A percentile compares a stretch with the other conserved stretches of the same genome.
Evolutionary conservation across 2,888 invertebrate genomes (phyloP).

Genomic region (Malthinus flaveolus): DNA sequence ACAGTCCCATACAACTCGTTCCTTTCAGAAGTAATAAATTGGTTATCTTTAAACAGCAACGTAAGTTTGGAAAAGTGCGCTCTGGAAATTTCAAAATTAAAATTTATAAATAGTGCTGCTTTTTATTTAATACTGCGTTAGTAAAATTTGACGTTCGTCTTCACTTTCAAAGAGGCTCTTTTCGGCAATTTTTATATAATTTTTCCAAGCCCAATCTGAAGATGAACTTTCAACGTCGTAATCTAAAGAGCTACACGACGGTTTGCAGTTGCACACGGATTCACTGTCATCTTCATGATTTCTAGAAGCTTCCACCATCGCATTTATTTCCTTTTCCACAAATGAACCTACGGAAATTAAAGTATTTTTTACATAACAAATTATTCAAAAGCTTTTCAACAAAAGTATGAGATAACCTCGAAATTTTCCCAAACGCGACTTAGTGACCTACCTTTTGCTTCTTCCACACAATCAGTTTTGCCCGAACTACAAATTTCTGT

Average conservation of each 20-base stretch:
- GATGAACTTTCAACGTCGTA: constrained; percentile 72
- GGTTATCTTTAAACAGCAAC: not conserved
- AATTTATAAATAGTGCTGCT: no score
- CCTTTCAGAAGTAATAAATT: not conserved
- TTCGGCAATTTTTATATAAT: not conserved
- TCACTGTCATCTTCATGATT: not conserved
- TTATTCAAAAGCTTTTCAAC: not conserved
- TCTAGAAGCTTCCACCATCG: not conserved
- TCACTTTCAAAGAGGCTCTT: not conserved
- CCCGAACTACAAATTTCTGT: not conserved
- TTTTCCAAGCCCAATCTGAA: constrained; percentile 62
- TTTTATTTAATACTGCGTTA: no score
- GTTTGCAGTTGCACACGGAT: constrained; percentile 59
- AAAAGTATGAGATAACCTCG: not conserved
- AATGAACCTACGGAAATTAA: not conserved
- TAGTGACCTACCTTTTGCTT: not conserved
- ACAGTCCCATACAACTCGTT: not conserved
- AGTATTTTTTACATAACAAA: not conserved
- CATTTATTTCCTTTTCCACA: not conserved
- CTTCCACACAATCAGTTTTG: not conserved
- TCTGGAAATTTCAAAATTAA: no score
- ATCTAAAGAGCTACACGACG: constrained; percentile 67
- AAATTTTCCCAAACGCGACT: no score
- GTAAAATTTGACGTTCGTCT: no score
- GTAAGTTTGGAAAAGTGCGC: no score